These are phyloP conservation scores for Athripsodes cinereus DNA, from an alignment of 2,888 invertebrate genomes.

Conservation along the genomic window DNA sequence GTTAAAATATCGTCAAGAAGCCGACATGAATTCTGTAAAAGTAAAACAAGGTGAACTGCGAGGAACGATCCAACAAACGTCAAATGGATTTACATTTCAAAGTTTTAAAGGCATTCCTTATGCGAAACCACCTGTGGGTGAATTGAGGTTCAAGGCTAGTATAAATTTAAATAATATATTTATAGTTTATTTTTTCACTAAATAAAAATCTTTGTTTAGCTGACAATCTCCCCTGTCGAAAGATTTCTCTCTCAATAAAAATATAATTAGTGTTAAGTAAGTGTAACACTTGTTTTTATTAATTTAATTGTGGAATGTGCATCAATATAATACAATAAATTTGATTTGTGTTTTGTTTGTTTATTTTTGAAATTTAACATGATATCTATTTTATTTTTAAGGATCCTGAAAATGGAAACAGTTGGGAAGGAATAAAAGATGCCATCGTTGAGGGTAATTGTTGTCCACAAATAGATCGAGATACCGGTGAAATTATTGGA, in stretches of 20 bases:
- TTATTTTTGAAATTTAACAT: not conserved
- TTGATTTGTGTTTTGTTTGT: not conserved
- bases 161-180: not conserved
- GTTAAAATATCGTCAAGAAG: too few relatives aligned
- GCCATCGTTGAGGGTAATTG: conserved; percentile 12
- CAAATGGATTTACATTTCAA: not conserved
- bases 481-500: conserved; percentile 10
- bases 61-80: not conserved
- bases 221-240: too few relatives aligned
- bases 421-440: conserved; percentile 17
- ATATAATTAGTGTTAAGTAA: too few relatives aligned
- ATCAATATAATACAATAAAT: too few relatives aligned
- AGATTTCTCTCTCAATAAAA: too few relatives aligned
- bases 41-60: conserved; percentile 6
- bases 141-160: conserved; percentile 16
- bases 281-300: too few relatives aligned
- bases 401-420: conserved; percentile 18
- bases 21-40: not conserved
- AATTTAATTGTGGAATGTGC: too few relatives aligned
- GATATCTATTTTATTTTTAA: conserved; percentile 8
- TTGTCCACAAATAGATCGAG: conserved; percentile 14
- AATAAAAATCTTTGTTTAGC: too few relatives aligned
- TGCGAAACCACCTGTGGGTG: conserved; percentile 12
- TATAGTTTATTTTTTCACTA: not conserved
- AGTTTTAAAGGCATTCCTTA: conserved; percentile 14